phyloP scores from a whole-genome alignment of 2,113 vertebrate species.

The Poeciliopsis retropinna region DNA sequence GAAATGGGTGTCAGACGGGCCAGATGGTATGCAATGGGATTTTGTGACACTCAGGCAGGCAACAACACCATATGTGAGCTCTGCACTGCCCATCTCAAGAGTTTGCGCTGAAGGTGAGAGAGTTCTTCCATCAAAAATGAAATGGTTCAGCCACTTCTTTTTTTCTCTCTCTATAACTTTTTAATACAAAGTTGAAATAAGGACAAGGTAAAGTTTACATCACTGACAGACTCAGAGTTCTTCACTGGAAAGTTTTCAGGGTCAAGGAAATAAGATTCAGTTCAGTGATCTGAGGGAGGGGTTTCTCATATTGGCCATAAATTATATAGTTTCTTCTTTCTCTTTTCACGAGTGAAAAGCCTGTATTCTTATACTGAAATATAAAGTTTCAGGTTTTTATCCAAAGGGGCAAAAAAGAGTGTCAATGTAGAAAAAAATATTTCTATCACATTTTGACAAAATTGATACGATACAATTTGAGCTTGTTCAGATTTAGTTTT shows the following conservation, averaged over 20 bases:
- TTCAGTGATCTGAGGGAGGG: neutral
- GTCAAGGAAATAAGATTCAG: slow-evolving; percentile 1
- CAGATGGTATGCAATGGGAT: slow-evolving; percentile 51
- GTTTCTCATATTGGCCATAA: slow-evolving; percentile 1
- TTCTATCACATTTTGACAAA: neutral
- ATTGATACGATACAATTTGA: neutral
- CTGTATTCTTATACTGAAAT: neutral
- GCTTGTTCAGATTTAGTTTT: neutral
- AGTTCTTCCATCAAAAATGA: neutral
- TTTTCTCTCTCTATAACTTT: neutral
- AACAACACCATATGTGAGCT: slow-evolving; percentile 42
- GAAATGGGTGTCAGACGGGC: slow-evolving; percentile 51
- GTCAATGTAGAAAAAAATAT: neutral
- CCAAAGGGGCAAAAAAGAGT: neutral
- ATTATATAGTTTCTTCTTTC: slow-evolving; percentile 13
- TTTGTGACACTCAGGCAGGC: slow-evolving; percentile 36
- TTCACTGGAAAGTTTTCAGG: slow-evolving; percentile 8
- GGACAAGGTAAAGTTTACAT: neutral
- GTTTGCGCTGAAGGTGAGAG: slow-evolving; percentile 15
- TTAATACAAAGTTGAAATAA: slow-evolving; percentile 17
- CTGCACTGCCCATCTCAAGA: slow-evolving; percentile 9
- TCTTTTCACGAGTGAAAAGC: neutral
- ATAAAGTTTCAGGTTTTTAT: neutral
- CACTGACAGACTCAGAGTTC: neutral
- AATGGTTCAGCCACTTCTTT: neutral